Base-by-base conservation (phyloP, 2,888 invertebrate genomes). In the Synergus japonicus region DNA sequence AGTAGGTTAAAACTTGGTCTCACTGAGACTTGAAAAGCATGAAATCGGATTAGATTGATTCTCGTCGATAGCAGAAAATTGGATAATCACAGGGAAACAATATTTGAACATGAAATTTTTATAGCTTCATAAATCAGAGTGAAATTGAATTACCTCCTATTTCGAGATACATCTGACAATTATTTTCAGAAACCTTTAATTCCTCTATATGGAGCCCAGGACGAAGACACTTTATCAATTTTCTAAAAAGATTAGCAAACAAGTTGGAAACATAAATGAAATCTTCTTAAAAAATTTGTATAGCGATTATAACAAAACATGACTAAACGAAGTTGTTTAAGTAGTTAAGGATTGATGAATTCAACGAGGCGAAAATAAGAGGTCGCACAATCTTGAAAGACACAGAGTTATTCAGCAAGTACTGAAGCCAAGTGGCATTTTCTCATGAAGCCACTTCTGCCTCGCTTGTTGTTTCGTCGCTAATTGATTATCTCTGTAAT, bases 401-500 rank as follows among this genome's bases (percentile, higher is more conserved):
- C 43, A 66, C 66, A 66, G 66, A 66, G 66, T 66, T 66, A 43
- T 66, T 66, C 43, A 66, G 18, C 43, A 18, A 18, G 43, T 66
- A 66, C 10, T 43, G 66, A 44, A 66, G 18, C 43, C 66, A 43
- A 66, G 66, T 18, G 41, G 69, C 76, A 76, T 79, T 76, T 81
- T 73, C 77, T 76, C 77, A 66, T 46, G 66, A 73, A 22, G n/a
- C 15, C 54, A 78, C n/a, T 77, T 44, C 41, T 63, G 46, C 37
- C 73, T 66, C 41, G 29, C 15, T 65, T 41, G 78, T 82, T 78
- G 78, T 83, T 78, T 81, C 79, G 76, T 79, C 78, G 79, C 80
- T 83, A 83, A 84, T 83, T 82, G 81, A 84, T 83, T 83, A 79
- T 80, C 79, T 84, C 77, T 81, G 83, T 83, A 83, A 63, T 65